Evolutionary conservation across 37 sponge, comb jelly and placozoan species (phyloP).

Genomic region (Chondrilla cf. caribensis): DNA sequence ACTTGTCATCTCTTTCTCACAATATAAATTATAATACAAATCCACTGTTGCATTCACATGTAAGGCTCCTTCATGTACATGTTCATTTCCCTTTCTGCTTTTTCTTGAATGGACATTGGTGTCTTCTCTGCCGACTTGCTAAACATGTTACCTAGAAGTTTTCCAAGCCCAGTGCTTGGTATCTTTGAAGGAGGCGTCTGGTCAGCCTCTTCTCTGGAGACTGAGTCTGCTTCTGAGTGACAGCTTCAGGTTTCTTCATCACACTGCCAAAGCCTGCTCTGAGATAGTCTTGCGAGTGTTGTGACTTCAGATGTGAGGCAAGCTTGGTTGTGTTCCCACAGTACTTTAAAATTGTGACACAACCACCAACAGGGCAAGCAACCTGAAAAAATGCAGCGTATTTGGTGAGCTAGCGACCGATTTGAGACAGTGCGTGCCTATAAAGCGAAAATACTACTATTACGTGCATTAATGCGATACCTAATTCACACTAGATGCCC

Average conservation of each 20-base stretch:
- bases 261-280: constrained; percentile 2
- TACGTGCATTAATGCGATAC: too few relatives aligned
- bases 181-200: background rate
- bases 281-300: background rate
- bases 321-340: constrained; percentile 3
- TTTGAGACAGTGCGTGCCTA: too few relatives aligned
- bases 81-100: background rate
- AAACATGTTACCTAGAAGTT: background rate
- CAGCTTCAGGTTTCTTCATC: background rate
- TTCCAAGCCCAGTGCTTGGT: background rate
- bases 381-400: constrained; percentile 5
- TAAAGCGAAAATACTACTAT: too few relatives aligned
- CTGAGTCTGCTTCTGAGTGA: background rate
- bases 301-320: background rate
- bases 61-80: background rate
- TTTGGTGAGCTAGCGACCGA: too few relatives aligned
- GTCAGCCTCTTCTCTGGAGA: background rate
- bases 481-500: too few relatives aligned
- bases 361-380: background rate
- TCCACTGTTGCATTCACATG: too few relatives aligned
- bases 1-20: too few relatives aligned
- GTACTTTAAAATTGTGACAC: background rate
- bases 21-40: too few relatives aligned
- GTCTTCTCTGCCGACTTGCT: background rate
- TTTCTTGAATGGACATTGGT: background rate